These are phyloP conservation scores for Drosophila chauvacae DNA, from an alignment of 1,140 invertebrate species.

Conservation along the genomic window DNA sequence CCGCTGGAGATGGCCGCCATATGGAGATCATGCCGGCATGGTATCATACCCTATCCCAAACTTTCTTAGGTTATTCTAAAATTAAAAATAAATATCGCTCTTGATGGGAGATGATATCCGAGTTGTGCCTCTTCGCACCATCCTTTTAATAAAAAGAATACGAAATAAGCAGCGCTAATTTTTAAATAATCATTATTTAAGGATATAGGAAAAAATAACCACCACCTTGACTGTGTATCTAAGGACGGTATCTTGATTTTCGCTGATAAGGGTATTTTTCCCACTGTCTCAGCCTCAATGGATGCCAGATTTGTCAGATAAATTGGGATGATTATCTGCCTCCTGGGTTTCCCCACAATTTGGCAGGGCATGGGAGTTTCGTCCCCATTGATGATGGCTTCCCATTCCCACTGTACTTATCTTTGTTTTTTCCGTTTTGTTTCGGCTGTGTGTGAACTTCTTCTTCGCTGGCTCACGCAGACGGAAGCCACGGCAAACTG, in stretches of 20 bases:
- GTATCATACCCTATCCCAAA: not conserved
- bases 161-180: not conserved
- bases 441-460: conserved; percentile 61
- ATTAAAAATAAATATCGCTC: not conserved
- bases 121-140: not conserved
- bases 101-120: not conserved
- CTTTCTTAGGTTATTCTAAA: not conserved
- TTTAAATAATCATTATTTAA: not conserved
- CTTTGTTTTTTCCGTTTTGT: conserved; percentile 47
- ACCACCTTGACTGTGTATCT: not conserved
- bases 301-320: not conserved
- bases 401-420: conserved; percentile 6
- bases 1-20: conserved; percentile 6
- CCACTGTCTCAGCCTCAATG: not conserved
- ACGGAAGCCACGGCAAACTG: conserved; percentile 64
- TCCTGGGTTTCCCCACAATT: conserved; percentile 4
- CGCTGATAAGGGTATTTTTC: not conserved
- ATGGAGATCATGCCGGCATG: not conserved
- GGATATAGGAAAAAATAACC: not conserved
- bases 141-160: no score
- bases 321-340: conserved; percentile 6
- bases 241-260: not conserved
- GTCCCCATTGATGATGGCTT: conserved; percentile 29
- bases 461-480: conserved; percentile 55
- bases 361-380: conserved; percentile 47